Evolutionary conservation across 2,797 vertebrate species (phyloP).

Genomic region (Melanogrammus aeglefinus): DNA sequence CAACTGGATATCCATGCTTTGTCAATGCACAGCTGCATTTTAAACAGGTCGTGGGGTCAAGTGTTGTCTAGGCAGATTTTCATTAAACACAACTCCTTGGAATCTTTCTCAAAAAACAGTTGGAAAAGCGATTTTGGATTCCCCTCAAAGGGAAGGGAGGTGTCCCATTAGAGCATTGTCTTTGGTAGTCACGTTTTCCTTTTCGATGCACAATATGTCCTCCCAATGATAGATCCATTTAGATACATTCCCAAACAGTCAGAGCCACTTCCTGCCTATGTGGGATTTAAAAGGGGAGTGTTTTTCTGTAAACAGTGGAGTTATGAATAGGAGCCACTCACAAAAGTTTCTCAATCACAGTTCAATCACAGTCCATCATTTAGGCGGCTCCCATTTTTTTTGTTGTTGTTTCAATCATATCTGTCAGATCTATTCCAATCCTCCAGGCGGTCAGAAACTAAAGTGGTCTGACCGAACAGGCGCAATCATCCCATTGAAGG

Average conservation of each 20-base stretch:
- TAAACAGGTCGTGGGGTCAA: no score
- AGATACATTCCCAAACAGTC: neutral
- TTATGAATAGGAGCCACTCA: neutral
- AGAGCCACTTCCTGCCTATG: neutral
- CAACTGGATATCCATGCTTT: constrained; percentile 7
- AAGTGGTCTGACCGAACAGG: constrained; percentile 24
- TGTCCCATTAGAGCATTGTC: constrained; percentile 44
- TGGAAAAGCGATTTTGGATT: constrained; percentile 11
- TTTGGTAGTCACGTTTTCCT: constrained; percentile 35
- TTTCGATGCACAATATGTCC: neutral
- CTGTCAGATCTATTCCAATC: no score
- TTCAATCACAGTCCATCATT: neutral
- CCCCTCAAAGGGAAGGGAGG: constrained; percentile 27
- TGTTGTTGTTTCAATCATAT: no score
- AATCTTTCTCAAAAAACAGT: constrained; percentile 33
- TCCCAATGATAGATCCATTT: neutral
- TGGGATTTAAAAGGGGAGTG: neutral
- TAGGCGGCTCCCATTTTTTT: neutral
- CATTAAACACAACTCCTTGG: constrained; percentile 33
- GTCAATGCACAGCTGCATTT: constrained; percentile 5
- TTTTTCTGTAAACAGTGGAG: neutral
- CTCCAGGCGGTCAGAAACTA: neutral
- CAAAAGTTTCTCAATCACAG: neutral
- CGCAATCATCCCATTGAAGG: constrained; percentile 53
- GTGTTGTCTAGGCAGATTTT: neutral